Evolutionary conservation across 2,797 vertebrate species (phyloP).

Genomic region (Liasis olivaceus): DNA sequence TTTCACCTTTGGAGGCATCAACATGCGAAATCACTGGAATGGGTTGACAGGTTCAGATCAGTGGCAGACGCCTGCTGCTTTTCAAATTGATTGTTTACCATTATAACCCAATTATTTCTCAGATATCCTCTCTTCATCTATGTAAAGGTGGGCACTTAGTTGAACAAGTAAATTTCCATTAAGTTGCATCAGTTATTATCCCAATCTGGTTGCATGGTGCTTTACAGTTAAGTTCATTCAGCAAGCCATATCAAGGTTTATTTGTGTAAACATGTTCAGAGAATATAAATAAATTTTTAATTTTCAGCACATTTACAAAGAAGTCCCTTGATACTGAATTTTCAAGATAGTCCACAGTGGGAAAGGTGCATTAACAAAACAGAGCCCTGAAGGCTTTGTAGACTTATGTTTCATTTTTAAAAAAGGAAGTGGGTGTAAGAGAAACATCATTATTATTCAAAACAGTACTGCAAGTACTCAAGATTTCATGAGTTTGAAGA

Average conservation of each 20-base stretch:
- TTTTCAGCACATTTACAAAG: neutral
- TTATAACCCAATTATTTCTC: neutral
- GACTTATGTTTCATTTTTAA: neutral
- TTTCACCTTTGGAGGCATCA: neutral
- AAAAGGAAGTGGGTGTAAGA: neutral
- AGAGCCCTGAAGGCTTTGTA: neutral
- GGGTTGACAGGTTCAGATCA: slow-evolving; percentile 13
- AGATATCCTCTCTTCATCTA: neutral
- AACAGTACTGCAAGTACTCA: neutral
- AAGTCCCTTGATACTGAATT: neutral
- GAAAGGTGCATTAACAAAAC: neutral
- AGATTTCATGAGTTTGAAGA: neutral
- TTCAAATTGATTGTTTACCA: slow-evolving; percentile 14
- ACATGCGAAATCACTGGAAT: neutral
- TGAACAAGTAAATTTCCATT: neutral
- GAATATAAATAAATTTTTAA: neutral
- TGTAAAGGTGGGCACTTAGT: neutral
- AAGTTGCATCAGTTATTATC: neutral
- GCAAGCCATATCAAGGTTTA: neutral
- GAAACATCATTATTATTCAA: neutral
- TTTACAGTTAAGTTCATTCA: neutral
- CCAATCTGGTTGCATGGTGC: neutral
- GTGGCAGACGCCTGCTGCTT: neutral
- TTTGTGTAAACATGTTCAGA: neutral
- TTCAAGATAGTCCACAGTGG: rapidly evolving